phyloP scores from a whole-genome alignment of 2,797 vertebrate genomes.

The Leptodactylus fallax region DNA sequence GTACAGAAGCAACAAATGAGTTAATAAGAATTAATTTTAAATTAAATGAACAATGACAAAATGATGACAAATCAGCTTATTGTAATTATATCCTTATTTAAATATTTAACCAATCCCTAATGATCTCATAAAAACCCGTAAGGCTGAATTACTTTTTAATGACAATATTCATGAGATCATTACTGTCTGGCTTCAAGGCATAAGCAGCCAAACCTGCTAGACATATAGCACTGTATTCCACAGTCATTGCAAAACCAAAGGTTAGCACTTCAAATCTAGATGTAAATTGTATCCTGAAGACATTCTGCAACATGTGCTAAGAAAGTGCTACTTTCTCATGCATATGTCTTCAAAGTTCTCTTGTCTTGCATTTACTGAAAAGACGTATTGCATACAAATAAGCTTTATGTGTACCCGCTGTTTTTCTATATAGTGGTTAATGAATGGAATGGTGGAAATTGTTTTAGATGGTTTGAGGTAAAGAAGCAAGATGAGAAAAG shows the following conservation, averaged over 20 bases:
- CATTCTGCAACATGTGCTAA: slow-evolving; percentile 39
- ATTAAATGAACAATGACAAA: slow-evolving; percentile 59
- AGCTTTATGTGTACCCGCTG: neutral
- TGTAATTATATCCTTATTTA: slow-evolving; percentile 63
- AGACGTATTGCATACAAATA: slow-evolving; percentile 3
- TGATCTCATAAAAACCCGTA: slow-evolving; percentile 55
- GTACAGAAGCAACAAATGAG: slow-evolving; percentile 19
- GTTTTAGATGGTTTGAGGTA: neutral
- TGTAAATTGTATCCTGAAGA: slow-evolving; percentile 40
- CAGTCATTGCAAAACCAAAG: slow-evolving; percentile 51
- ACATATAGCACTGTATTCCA: slow-evolving; percentile 34
- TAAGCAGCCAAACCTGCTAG: slow-evolving; percentile 18
- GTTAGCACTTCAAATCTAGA: slow-evolving; percentile 37
- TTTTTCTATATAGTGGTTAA: neutral
- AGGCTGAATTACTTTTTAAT: slow-evolving; percentile 59
- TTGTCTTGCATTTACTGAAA: neutral
- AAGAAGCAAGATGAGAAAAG: neutral
- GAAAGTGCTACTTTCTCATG: neutral
- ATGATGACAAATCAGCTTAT: slow-evolving; percentile 59
- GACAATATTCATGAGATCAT: slow-evolving; percentile 62
- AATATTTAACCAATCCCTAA: slow-evolving; percentile 62
- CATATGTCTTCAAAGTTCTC: slow-evolving; percentile 5
- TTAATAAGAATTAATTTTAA: slow-evolving; percentile 57
- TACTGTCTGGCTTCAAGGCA: slow-evolving; percentile 56
- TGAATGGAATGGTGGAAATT: neutral